Base-by-base conservation (phyloP, 2,797 vertebrate genomes). In the Cyprinella venusta region DNA sequence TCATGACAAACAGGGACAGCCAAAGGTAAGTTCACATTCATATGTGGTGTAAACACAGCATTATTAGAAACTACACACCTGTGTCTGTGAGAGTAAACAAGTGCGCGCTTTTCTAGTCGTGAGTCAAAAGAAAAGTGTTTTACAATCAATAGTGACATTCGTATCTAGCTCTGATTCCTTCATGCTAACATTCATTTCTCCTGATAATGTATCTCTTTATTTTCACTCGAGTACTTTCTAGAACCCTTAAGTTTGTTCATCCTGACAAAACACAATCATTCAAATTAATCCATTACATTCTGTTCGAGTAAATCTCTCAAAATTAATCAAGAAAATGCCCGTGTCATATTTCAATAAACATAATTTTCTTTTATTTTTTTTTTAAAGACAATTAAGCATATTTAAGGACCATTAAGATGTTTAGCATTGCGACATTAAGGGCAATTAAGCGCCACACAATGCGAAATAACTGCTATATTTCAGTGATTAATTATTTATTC, bases 21-120 rank as follows among this genome's bases (percentile, higher is more conserved):
- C 33, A 65, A 30, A 65, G n/a, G n/a, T 54, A 33, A 33, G 42
- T 75, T 79, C 80, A 82, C 80, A 82, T 82, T 75, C 61, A 48
- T 10, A 48, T 63, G 42, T 61, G 13, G 45, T 64, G 80, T 81
- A 64, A 75, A 75, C 45, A 75, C 70, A 8, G 45, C 42, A 40
- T 64, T 81, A 4, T 71, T 45, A 63, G 4, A 52, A 74, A 74
- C 42, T 64, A 65, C 24, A 70, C 70, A 65, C 40, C 19, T 24
- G 64, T 79, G 65, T 52, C 8, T 5, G 56, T 59, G 48, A 65
- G 30, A 18, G 30, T 26, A 67, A 63, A 75, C 42, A 26, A 64
- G 67, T 18, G 56, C 8, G 56, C 24, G 26, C 30, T 52, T 68
- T 1, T 68, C 18, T 70, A 67, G 16, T 52, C 3, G 18, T 38